A percentile compares a stretch with the other conserved stretches of the same genome.
Conservation (phyloP, 2,888 invertebrate species). For the Brachyopa scutellaris region DNA sequence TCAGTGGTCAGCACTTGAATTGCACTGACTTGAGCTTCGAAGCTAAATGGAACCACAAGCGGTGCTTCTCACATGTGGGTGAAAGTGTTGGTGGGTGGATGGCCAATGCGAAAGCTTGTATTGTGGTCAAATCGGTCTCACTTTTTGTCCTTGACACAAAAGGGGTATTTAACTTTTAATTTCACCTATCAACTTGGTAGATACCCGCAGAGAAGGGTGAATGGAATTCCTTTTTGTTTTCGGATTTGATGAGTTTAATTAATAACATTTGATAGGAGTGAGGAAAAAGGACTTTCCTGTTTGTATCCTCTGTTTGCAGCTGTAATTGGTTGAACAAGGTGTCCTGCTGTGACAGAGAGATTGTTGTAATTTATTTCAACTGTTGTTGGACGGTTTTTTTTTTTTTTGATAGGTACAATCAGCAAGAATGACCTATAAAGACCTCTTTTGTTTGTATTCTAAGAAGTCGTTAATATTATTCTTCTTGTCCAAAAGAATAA, state of each 20-base stretch:
- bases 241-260: slow-evolving; percentile 42
- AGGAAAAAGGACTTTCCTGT: background rate
- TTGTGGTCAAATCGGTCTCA: slow-evolving; percentile 67
- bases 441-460: no score
- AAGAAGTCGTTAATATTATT: no score
- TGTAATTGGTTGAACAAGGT: background rate
- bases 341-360: background rate
- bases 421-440: no score
- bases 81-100: slow-evolving; percentile 4
- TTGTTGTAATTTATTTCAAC: background rate
- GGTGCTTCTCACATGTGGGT: slow-evolving; percentile 5
- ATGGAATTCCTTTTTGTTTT: slow-evolving; percentile 12
- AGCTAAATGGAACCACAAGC: slow-evolving; percentile 27
- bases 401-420: no score
- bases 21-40: slow-evolving; percentile 30
- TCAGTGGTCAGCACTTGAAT: slow-evolving; percentile 66
- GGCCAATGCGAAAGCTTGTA: slow-evolving; percentile 34
- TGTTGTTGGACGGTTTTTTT: no score
- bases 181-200: slow-evolving; percentile 48
- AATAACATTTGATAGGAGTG: slow-evolving; percentile 29
- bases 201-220: background rate
- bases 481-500: no score
- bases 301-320: background rate
- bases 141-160: slow-evolving; percentile 70
- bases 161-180: slow-evolving; percentile 67